These are phyloP conservation scores for Drepana falcataria DNA, from an alignment of 2,888 invertebrate genomes.

Conservation along the genomic window DNA sequence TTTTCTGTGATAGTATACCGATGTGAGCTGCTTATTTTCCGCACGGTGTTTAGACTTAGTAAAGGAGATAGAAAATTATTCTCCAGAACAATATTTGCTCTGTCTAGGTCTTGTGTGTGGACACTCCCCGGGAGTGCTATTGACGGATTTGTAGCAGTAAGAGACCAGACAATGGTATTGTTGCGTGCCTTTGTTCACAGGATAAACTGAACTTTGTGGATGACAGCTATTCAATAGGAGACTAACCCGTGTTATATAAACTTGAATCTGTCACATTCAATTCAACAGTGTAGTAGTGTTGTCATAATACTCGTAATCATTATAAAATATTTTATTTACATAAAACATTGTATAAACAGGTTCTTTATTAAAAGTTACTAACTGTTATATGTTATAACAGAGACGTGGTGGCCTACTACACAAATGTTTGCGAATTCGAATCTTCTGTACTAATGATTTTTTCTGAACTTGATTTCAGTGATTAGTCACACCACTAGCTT, in stretches of 20 bases:
- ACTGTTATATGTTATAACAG: too few relatives aligned
- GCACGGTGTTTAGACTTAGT: constrained; percentile 11
- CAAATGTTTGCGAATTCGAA: too few relatives aligned
- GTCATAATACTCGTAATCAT: too few relatives aligned
- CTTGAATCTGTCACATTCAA: not conserved
- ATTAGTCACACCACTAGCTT: too few relatives aligned
- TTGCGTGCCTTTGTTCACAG: not conserved
- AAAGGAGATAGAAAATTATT: constrained; percentile 23
- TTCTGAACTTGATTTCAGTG: too few relatives aligned
- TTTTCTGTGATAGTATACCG: too few relatives aligned
- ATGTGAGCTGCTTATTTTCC: constrained; percentile 7
- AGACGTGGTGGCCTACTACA: too few relatives aligned
- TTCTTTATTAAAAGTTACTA: too few relatives aligned
- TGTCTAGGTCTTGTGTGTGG: constrained; percentile 6
- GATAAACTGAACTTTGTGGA: not conserved
- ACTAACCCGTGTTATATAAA: not conserved
- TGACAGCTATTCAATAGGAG: not conserved
- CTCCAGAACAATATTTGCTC: constrained; percentile 17
- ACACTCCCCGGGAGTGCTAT: not conserved
- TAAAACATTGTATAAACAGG: too few relatives aligned
- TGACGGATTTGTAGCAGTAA: not conserved
- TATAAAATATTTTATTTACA: too few relatives aligned
- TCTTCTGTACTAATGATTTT: too few relatives aligned
- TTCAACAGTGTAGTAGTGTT: too few relatives aligned
- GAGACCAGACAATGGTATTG: not conserved